A percentile compares a stretch with the other conserved stretches of the same genome.
phyloP scores from a whole-genome alignment of 2,888 invertebrate genomes.

The Thymelicus sylvestris region DNA sequence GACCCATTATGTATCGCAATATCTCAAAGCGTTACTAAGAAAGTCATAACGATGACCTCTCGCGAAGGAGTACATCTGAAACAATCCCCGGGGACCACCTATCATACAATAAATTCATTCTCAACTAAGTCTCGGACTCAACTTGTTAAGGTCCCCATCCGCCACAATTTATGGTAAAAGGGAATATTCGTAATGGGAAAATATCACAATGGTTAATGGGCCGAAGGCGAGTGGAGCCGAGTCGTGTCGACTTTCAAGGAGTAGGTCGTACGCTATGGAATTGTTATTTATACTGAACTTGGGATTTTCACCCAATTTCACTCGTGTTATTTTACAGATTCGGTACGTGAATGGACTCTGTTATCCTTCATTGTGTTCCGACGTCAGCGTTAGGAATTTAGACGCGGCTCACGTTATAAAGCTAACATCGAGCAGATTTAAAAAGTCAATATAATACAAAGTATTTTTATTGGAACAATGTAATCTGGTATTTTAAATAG shows the following conservation, averaged over 20 bases:
- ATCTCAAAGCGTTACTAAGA: constrained; percentile 34
- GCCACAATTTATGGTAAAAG: constrained; percentile 40
- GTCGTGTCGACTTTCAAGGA: constrained; percentile 19
- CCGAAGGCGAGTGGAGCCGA: constrained; percentile 21
- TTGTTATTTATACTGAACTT: constrained; percentile 34
- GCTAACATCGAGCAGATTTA: neutral
- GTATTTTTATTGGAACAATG: no score
- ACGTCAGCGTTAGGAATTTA: neutral
- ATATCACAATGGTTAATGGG: constrained; percentile 37
- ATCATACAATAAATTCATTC: constrained; percentile 71
- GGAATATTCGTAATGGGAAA: constrained; percentile 40
- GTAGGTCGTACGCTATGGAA: constrained; percentile 11
- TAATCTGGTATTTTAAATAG: no score
- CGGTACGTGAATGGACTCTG: neutral
- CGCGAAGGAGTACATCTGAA: constrained; percentile 37
- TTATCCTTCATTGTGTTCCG: constrained; percentile 3
- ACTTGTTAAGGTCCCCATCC: constrained; percentile 39
- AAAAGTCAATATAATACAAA: neutral
- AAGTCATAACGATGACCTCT: constrained; percentile 41
- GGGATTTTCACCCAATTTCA: constrained; percentile 32
- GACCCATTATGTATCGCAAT: neutral
- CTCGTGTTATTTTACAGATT: constrained; percentile 16
- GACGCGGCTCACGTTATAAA: neutral
- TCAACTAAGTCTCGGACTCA: constrained; percentile 47
- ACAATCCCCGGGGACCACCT: constrained; percentile 54